These are phyloP conservation scores for Lineus longissimus DNA, from an alignment of 1,140 invertebrate genomes.

Conservation along the genomic window DNA sequence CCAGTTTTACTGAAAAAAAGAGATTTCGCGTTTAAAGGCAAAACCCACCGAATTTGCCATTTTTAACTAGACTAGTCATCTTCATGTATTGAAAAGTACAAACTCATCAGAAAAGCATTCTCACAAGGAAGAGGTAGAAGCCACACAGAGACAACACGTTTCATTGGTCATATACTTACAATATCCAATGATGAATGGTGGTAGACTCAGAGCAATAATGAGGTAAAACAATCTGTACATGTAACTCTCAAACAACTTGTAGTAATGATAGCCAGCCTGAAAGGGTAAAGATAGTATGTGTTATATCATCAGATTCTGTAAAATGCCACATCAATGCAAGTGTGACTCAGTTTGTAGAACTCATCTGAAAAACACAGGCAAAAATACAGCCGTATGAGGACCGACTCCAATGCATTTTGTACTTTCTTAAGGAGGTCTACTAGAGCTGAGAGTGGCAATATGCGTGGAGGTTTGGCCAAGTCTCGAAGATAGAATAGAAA, in stretches of 20 bases:
- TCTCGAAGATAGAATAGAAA: not conserved
- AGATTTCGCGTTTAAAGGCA: no score
- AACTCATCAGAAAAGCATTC: no score
- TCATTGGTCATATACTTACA: conserved; percentile 27
- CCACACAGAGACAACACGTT: no score
- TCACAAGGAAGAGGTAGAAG: no score
- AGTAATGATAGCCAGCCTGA: conserved; percentile 39
- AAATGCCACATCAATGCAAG: not conserved
- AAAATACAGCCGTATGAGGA: not conserved
- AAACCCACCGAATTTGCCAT: no score
- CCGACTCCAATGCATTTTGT: not conserved
- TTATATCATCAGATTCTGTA: no score
- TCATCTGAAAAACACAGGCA: not conserved
- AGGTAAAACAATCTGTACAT: conserved; percentile 37
- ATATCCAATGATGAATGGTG: conserved; percentile 41
- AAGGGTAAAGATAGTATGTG: conserved; percentile 16
- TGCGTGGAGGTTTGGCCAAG: not conserved
- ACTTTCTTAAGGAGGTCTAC: not conserved
- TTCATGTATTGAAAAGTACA: no score
- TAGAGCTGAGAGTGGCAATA: not conserved
- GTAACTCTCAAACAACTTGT: conserved; percentile 37
- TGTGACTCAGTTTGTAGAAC: not conserved
- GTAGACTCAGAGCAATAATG: conserved; percentile 36
- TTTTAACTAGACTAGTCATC: no score
- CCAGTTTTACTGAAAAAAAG: conserved; percentile 38